Evolutionary conservation across 2,797 vertebrate genomes (phyloP), one percentile per base, ranked within the genome.

Genomic region (Hyperoplus immaculatus): DNA sequence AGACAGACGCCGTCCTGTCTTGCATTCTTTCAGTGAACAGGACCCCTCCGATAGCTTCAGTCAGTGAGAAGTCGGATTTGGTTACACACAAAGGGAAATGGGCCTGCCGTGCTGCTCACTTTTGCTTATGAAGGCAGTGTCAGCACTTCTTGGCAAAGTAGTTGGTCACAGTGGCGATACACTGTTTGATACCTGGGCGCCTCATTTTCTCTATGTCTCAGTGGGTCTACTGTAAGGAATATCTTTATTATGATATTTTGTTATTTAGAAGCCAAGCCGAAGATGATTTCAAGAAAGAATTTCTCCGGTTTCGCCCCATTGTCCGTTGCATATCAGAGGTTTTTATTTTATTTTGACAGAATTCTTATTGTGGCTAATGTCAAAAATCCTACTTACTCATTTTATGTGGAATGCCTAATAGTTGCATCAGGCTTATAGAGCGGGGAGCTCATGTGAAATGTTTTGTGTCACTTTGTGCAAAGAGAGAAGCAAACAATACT

Each of bases 1-100:
- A 95, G 94, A 95, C 95, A 91, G 95, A 95, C 91, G 93, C 82
- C 91, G 89, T 93, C 89, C 92, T 93, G 93, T 95, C 92, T 92
- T 87, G 91, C 90, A 94, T 95, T 95, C 93, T 91, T 93, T 85
- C 85, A 65, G 78, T 73, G 83, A 93, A 93, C 87, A 89, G 84
- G 91, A 93, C 91, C 90, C 29, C 90, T 86, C 73, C 59, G 73
- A 92, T 91, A 92, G 90, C 83, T 90, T 69, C 29, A 80, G 78
- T 86, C 81, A 77, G 77, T 62, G 79, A 80, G 81, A 80, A 21
- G 51, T 29, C 54, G 73, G 89, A 89, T 95, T 93, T 66, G 65
- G 95, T 95, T 95, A 88, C 92, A 78, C 73, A 86, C 84, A 87
- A 84, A 82, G 73, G 83, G 75, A 89, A 93, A 86, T 66, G 75